Evolutionary conservation across 2,888 invertebrate species (phyloP), one percentile per base, ranked within the genome.

Genomic region (Hesperia comma): DNA sequence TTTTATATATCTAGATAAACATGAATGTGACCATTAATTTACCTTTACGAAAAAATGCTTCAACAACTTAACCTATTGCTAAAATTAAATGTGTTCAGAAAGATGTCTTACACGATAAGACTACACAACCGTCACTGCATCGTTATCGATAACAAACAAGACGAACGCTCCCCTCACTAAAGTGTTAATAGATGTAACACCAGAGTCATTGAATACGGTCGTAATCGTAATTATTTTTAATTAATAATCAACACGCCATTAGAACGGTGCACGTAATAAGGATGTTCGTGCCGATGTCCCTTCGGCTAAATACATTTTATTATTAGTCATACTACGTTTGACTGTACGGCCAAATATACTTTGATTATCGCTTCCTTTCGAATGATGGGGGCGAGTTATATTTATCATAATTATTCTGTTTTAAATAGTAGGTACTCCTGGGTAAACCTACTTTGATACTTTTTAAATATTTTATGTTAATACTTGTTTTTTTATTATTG

Each of bases 171-270:
- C 72, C 86, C 81, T 73, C 87, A 76, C 90, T 86, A 86, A 72
- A 79, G 76, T 76, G 87, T 91, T 92, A 91, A 92, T 90, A 86
- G 85, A 87, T 83, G 86, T 88, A 92, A 92, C 92, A 91, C 92
- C 90, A 92, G 85, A 89, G 92, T 92, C 92, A 92, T 92, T 92
- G 92, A 92, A 92, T 90, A 90, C 85, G 92, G 88, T 90, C 92
- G 90, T 92, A 92, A 92, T 92, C 87, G 87, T 92, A 90, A 92
- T 92, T 92, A 92, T 92, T 92, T 92, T 92, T 92, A 92, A 92
- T 92, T 92, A 92, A 91, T 92, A 92, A 92, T 89, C 92, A 92
- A 91, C 87, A 86, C 90, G 90, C 86, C 85, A 90, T 90, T 89
- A 90, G 88, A 79, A 81, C 82, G 79, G 82, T 82, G 83, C 81